These are phyloP conservation scores for Teinopalpus imperialis DNA, from an alignment of 2,888 invertebrate species.

Conservation along the genomic window DNA sequence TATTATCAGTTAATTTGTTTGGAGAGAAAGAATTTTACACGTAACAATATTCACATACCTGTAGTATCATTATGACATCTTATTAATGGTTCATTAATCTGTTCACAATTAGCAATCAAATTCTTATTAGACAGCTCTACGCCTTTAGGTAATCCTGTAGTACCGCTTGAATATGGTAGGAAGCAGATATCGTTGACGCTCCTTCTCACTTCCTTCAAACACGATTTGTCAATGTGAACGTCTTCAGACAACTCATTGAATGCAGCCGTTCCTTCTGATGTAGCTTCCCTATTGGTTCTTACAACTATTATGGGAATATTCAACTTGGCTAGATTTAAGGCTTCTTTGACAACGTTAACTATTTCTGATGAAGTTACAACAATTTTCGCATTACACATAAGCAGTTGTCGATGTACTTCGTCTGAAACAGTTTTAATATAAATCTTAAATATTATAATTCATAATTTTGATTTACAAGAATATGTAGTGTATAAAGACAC, in stretches of 20 bases:
- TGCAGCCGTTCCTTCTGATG: constrained; percentile 74
- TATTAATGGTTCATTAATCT: constrained; percentile 55
- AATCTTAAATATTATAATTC: too few species aligned
- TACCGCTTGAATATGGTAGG: constrained; percentile 93
- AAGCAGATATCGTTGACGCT: constrained; percentile 83
- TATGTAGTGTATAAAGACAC: too few species aligned
- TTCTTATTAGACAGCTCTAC: constrained; percentile 85
- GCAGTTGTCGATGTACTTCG: constrained; percentile 86
- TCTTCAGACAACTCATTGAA: constrained; percentile 84
- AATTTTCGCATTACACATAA: constrained; percentile 82
- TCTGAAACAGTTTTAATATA: constrained; percentile 69
- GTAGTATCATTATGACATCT: constrained; percentile 59
- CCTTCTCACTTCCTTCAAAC: constrained; percentile 69
- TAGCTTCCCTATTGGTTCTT: constrained; percentile 57
- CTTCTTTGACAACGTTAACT: constrained; percentile 68
- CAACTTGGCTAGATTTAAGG: constrained; percentile 71
- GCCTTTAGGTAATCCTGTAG: constrained; percentile 92
- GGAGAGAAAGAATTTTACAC: too few species aligned
- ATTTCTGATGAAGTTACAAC: constrained; percentile 83
- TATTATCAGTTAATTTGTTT: too few species aligned
- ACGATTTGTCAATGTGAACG: constrained; percentile 76
- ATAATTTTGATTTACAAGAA: too few species aligned
- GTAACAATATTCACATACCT: constrained; percentile 53
- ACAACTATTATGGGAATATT: constrained; percentile 80
- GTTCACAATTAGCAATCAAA: constrained; percentile 76